phyloP scores from a whole-genome alignment of 2,888 invertebrate genomes.

The Acronicta aceris region DNA sequence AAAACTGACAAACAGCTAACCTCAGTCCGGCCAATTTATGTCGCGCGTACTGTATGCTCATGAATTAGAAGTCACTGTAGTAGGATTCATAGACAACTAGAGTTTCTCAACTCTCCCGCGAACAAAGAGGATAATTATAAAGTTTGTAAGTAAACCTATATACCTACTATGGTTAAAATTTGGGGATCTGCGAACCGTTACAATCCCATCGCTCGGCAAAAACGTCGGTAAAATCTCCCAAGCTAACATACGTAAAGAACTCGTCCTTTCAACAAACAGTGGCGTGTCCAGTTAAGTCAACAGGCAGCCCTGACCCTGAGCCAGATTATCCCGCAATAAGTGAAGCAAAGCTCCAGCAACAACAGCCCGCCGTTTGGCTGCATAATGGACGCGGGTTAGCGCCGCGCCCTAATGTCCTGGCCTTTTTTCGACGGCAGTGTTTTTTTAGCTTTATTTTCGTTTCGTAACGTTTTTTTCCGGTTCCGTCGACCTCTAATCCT shows the following conservation, averaged over 20 bases:
- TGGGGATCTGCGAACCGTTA: neutral
- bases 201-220: neutral
- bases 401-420: slow-evolving; percentile 22
- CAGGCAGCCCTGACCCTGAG: slow-evolving; percentile 38
- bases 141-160: too few species aligned
- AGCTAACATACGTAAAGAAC: slow-evolving; percentile 19
- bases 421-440: neutral
- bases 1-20: too few species aligned
- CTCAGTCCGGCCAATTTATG: too few species aligned
- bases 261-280: slow-evolving; percentile 22
- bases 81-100: too few species aligned
- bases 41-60: too few species aligned
- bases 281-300: slow-evolving; percentile 41
- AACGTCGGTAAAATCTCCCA: neutral
- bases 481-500: too few species aligned
- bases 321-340: slow-evolving; percentile 53
- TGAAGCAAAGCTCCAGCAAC: slow-evolving; percentile 39
- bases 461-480: too few species aligned
- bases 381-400: slow-evolving; percentile 49
- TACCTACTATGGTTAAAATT: neutral
- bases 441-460: neutral
- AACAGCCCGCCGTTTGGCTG: slow-evolving; percentile 27
- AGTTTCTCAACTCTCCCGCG: too few species aligned
- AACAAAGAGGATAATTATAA: too few species aligned
- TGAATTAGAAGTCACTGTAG: too few species aligned